These are phyloP conservation scores for Petrocephalus schoutedeni DNA, from an alignment of 2,797 vertebrate genomes.

Conservation along the genomic window DNA sequence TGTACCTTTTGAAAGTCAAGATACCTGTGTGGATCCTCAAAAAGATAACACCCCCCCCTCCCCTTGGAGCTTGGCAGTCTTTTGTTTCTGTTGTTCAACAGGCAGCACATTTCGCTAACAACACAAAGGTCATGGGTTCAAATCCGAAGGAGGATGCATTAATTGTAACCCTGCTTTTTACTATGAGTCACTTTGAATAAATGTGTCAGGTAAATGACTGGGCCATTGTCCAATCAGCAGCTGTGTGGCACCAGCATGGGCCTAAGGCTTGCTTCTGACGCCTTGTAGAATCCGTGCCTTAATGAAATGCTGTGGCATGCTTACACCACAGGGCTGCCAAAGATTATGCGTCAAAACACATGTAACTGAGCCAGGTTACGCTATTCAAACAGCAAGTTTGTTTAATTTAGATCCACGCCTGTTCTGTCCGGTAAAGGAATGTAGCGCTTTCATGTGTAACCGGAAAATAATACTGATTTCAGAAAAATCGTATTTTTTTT, in stretches of 20 bases:
- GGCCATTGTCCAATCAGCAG: not conserved
- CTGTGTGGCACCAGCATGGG: not conserved
- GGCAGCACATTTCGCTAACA: not conserved
- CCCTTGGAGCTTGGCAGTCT: not conserved
- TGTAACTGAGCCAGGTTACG: not conserved
- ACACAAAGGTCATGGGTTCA: not conserved
- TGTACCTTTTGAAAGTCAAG: not conserved
- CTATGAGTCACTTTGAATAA: not conserved
- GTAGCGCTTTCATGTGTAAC: not conserved
- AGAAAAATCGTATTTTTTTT: not conserved
- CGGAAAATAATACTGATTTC: not conserved
- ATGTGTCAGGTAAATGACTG: not conserved
- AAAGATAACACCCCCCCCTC: not conserved
- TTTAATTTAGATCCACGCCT: not conserved
- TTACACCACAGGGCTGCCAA: not conserved
- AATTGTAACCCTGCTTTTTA: not conserved
- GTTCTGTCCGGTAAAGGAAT: not conserved
- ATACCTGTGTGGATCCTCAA: not conserved
- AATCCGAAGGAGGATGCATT: not conserved
- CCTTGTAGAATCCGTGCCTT: not conserved
- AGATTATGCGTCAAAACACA: not conserved
- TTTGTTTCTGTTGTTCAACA: not conserved
- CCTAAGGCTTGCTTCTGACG: not conserved
- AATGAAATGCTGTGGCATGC: not conserved
- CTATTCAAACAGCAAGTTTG: not conserved